Percentiles rank a stretch among this genome's conserved stretches.
Evolutionary conservation across 2,888 invertebrate genomes (phyloP).

Genomic region (Vandiemenella viatica): DNA sequence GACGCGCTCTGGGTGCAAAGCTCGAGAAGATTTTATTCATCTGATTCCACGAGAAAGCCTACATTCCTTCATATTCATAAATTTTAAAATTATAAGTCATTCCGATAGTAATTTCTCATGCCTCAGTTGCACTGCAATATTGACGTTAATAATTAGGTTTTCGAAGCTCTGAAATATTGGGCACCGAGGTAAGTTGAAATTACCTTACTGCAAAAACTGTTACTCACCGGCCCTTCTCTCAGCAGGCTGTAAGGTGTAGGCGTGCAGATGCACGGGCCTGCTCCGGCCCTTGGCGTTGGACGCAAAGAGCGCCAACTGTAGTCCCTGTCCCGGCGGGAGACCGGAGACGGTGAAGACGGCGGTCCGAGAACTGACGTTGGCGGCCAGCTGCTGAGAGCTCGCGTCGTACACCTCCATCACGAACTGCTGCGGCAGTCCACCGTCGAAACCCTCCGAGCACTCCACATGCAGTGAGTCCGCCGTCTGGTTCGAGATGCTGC

Average conservation of each 20-base stretch:
- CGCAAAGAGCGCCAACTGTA: slow-evolving; percentile 51
- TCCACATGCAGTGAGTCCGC: slow-evolving; percentile 54
- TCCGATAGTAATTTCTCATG: too few species aligned
- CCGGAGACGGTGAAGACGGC: slow-evolving; percentile 51
- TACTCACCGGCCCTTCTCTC: slow-evolving; percentile 51
- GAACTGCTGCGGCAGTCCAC: slow-evolving; percentile 57
- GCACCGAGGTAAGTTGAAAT: too few species aligned
- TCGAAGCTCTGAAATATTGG: too few species aligned
- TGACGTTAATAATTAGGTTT: too few species aligned
- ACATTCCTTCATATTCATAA: too few species aligned
- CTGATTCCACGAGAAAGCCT: too few species aligned
- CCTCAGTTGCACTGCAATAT: too few species aligned
- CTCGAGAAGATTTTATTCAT: too few species aligned
- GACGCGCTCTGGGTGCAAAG: too few species aligned
- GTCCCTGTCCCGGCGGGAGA: slow-evolving; percentile 50
- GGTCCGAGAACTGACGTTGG: slow-evolving; percentile 39
- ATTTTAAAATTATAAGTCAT: too few species aligned
- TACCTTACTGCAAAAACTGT: too few species aligned
- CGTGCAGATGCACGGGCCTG: slow-evolving; percentile 44
- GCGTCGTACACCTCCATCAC: slow-evolving; percentile 51
- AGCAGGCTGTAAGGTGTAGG: slow-evolving; percentile 56
- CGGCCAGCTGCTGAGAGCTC: slow-evolving; percentile 33
- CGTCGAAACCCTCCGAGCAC: slow-evolving; percentile 61
- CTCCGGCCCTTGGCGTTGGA: slow-evolving; percentile 58
- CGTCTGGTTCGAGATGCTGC: slow-evolving; percentile 57